phyloP scores from a whole-genome alignment of 2,113 vertebrate genomes.

The Jaculus jaculus region DNA sequence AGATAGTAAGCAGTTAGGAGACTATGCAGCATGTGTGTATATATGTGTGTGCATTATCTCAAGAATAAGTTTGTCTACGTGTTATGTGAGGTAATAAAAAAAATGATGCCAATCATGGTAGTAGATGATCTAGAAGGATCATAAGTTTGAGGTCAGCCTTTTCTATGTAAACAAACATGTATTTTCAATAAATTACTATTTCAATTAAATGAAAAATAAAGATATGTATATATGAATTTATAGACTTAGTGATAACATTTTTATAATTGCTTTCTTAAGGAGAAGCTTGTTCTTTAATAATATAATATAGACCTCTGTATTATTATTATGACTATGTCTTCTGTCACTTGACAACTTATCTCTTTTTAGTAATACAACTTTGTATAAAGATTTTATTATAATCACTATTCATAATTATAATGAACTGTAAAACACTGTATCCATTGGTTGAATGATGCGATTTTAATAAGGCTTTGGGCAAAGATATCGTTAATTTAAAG shows the following conservation, averaged over 20 bases:
- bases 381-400: slow-evolving; percentile 72
- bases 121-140: neutral
- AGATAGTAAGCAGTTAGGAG: neutral
- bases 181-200: slow-evolving; percentile 34
- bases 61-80: slow-evolving; percentile 33
- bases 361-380: slow-evolving; percentile 55
- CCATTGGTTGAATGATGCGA: slow-evolving; percentile 58
- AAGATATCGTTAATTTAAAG: slow-evolving; percentile 64
- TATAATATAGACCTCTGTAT: neutral
- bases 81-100: slow-evolving; percentile 14
- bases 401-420: slow-evolving; percentile 66
- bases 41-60: neutral
- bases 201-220: slow-evolving; percentile 53
- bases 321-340: slow-evolving; percentile 9
- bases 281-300: slow-evolving; percentile 47
- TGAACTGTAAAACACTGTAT: slow-evolving; percentile 62
- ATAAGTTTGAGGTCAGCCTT: neutral
- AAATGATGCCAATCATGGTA: neutral
- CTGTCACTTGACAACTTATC: slow-evolving; percentile 41
- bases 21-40: neutral
- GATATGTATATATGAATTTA: slow-evolving; percentile 25
- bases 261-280: slow-evolving; percentile 58
- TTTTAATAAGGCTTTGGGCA: slow-evolving; percentile 60
- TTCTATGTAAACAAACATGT: neutral
- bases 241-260: slow-evolving; percentile 28